Evolutionary conservation across 2,113 vertebrate genomes (phyloP).

Genomic region (Grus americana): DNA sequence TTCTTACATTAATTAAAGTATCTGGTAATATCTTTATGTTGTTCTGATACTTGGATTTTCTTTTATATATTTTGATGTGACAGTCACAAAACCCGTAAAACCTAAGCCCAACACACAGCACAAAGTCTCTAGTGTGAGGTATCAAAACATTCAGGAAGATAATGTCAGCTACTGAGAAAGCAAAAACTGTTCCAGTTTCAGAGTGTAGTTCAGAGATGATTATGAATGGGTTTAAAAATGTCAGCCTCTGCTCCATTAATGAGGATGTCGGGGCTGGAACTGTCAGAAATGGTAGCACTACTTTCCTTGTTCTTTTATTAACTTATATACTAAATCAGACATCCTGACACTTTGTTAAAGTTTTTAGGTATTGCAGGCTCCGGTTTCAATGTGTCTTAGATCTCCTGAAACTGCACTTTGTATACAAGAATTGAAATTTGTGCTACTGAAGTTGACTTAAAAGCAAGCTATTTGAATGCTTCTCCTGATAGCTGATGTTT

Average conservation of each 20-base stretch:
- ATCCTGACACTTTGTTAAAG: constrained; percentile 20
- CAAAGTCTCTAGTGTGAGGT: not conserved
- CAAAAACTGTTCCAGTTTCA: not conserved
- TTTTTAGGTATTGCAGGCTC: constrained; percentile 5
- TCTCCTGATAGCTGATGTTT: not conserved
- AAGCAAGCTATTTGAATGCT: not conserved
- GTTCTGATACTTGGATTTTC: not conserved
- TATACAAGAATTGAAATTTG: constrained; percentile 29
- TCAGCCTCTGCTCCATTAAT: constrained; percentile 2
- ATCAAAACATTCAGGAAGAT: constrained; percentile 18
- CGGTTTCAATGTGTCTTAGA: not conserved
- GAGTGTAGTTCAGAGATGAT: not conserved
- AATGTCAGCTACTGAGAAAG: not conserved
- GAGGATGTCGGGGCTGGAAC: not conserved
- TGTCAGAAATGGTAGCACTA: not conserved
- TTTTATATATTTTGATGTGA: constrained; percentile 11
- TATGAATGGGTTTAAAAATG: not conserved
- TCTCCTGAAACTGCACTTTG: constrained; percentile 21
- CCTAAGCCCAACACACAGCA: not conserved
- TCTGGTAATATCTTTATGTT: not conserved
- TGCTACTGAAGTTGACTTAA: not conserved
- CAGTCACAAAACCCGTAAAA: not conserved
- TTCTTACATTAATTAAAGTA: not conserved
- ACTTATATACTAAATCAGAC: constrained; percentile 5
- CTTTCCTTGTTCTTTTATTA: constrained; percentile 34